A percentile compares a stretch with the other conserved stretches of the same genome.
phyloP scores from a whole-genome alignment of 2,113 vertebrate genomes.

The Odocoileus virginianus region DNA sequence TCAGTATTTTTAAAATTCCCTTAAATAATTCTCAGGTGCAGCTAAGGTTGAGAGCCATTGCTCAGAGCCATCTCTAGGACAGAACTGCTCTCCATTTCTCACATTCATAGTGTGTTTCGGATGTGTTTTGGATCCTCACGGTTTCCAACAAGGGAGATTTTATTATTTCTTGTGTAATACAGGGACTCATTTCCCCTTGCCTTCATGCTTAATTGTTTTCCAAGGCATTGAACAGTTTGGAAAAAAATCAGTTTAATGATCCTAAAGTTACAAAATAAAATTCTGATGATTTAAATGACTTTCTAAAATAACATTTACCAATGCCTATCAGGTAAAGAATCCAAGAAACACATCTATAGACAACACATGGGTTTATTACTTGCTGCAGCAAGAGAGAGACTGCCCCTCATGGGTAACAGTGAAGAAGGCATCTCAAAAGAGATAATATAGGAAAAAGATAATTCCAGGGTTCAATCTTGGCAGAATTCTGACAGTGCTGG shows the following conservation, averaged over 20 bases:
- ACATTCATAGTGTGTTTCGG: neutral
- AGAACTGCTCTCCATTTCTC: neutral
- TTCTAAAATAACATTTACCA: neutral
- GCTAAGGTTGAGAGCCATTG: neutral
- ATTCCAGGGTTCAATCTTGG: neutral
- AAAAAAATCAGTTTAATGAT: neutral
- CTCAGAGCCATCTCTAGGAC: neutral
- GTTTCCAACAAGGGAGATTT: neutral
- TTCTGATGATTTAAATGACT: neutral
- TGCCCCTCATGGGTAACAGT: rapidly evolving
- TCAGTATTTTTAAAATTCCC: neutral
- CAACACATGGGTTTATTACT: neutral
- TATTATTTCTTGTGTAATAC: neutral
- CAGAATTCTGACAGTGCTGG: neutral
- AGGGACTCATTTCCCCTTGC: neutral
- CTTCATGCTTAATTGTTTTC: neutral
- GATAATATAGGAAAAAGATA: neutral
- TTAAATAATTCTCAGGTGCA: neutral
- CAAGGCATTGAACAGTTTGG: neutral
- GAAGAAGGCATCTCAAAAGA: neutral
- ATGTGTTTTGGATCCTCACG: neutral
- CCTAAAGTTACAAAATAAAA: neutral
- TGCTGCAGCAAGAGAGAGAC: neutral
- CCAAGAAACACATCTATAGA: neutral
- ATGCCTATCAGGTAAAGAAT: neutral